Percentiles rank a stretch among this genome's conserved stretches.
Conservation (phyloP, 2,113 vertebrate species). For the Eudorcas thomsonii region DNA sequence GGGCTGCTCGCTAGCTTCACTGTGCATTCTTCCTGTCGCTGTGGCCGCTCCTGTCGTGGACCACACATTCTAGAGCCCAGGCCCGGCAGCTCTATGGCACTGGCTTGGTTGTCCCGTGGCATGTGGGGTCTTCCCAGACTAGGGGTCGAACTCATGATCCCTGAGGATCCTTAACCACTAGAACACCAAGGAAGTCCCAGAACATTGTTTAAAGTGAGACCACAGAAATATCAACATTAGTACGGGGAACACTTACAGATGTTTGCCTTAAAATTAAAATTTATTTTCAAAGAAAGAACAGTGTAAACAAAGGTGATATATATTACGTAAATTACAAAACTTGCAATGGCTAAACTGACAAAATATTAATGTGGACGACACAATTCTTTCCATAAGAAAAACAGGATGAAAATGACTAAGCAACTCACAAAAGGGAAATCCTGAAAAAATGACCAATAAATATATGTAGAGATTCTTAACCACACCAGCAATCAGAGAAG, state of each 20-base stretch:
- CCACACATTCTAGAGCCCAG: fast-evolving
- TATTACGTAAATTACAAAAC: neutral
- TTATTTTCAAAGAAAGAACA: neutral
- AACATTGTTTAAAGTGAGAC: neutral
- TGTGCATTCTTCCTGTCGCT: neutral
- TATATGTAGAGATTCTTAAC: neutral
- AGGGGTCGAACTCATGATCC: fast-evolving
- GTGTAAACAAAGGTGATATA: neutral
- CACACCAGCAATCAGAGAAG: neutral
- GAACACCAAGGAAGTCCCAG: neutral
- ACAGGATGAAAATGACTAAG: neutral
- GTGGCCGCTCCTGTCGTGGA: neutral
- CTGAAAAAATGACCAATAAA: neutral
- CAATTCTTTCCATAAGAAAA: neutral
- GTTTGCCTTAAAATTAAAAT: neutral
- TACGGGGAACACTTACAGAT: too few species aligned
- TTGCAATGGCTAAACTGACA: neutral
- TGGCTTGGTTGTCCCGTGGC: neutral
- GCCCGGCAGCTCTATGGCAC: neutral
- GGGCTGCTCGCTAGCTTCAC: fast-evolving
- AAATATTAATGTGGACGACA: neutral
- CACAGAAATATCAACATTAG: neutral
- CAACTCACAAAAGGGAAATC: neutral
- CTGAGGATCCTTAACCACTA: neutral
- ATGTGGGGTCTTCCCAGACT: neutral